Evolutionary conservation across 2,113 vertebrate genomes (phyloP).

Genomic region (Gulo gulo): DNA sequence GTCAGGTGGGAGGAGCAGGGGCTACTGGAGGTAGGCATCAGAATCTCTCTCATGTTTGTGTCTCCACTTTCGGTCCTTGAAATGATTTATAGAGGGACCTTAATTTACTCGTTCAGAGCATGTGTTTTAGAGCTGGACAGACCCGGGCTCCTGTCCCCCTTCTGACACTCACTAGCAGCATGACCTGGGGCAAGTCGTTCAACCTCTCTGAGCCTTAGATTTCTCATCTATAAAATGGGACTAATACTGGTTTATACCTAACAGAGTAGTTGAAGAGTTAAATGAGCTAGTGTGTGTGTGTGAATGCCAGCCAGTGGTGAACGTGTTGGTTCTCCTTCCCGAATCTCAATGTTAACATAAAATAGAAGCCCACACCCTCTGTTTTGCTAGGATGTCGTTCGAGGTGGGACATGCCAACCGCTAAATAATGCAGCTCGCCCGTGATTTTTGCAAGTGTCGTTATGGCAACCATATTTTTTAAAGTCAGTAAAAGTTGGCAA

Average conservation of each 20-base stretch:
- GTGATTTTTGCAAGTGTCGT: constrained; percentile 46
- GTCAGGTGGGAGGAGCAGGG: background rate
- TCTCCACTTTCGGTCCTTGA: background rate
- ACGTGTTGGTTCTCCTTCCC: background rate
- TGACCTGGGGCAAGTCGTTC: background rate
- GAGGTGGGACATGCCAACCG: constrained; percentile 45
- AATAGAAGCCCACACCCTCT: background rate
- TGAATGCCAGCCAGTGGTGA: background rate
- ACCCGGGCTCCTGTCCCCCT: background rate
- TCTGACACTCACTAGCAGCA: background rate
- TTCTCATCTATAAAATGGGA: background rate
- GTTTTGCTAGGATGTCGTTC: background rate
- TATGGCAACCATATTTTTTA: constrained; percentile 65
- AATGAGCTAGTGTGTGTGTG: background rate
- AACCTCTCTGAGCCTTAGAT: background rate
- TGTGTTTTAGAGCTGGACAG: background rate
- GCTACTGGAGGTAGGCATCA: background rate
- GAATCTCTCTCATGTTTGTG: background rate
- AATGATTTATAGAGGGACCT: background rate
- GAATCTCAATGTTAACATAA: background rate
- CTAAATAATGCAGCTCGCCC: constrained; percentile 21
- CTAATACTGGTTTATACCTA: background rate
- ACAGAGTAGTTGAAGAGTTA: background rate
- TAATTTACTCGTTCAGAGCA: background rate
- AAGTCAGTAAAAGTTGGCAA: constrained; percentile 46